Base-by-base conservation (phyloP, 2,888 invertebrate genomes). In the Asteroscopus sphinx region DNA sequence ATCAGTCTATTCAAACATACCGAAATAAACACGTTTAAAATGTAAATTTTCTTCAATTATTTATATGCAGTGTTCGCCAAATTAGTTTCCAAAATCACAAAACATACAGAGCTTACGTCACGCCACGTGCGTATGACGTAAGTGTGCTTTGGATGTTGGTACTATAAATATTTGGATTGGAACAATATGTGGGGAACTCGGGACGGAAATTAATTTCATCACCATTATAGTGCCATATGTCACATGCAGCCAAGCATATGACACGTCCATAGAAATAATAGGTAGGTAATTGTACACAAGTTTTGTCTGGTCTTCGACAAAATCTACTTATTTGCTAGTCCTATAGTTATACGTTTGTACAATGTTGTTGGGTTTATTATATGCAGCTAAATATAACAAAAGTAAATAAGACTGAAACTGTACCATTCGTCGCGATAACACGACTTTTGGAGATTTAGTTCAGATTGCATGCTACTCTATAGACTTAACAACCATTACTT, bases 21-120 rank as follows among this genome's bases (percentile, higher is more conserved):
- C n/a, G n/a, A n/a, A n/a, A n/a, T n/a, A n/a, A n/a, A n/a, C n/a
- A n/a, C n/a, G n/a, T n/a, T n/a, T n/a, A n/a, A n/a, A n/a, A n/a
- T n/a, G n/a, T n/a, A n/a, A 25, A 25, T 7, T 53, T 6, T 11
- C 32, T 28, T 57, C 16, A 15, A 45, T 28, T 15, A 16, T 15
- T 21, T 32, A 1, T 13, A 32, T 58, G 5, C 35, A 12, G 5
- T 32, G 11, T 25, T 7, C 44, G 44, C 13, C 25, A 39, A 65
- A 44, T 37, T 42, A 11, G 35, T 42, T 42, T 44, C 46, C 7
- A 40, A 41, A 49, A 40, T 33, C 21, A 12, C 39, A 48, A 45
- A 41, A 55, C 48, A 68, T 32, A 63, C 48, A 21, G 3, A 25
- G 59, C 17, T 37, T 64, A 68, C 54, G 69, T 68, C 73, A 54